phyloP scores from a whole-genome alignment of 2,797 vertebrate species.

The Sebastes variabilis region DNA sequence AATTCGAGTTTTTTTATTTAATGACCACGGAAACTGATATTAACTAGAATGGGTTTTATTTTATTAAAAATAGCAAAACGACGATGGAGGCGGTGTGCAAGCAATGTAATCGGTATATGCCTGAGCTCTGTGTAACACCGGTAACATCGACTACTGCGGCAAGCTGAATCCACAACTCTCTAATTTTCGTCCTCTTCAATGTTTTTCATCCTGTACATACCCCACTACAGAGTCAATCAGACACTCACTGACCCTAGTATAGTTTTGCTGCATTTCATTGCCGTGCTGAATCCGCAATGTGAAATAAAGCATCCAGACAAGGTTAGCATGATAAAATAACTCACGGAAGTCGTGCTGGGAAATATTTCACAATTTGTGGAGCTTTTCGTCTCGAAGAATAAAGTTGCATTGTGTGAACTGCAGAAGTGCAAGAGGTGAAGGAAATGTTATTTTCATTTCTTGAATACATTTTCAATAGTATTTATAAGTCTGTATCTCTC shows the following conservation, averaged over 20 bases:
- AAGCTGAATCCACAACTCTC: neutral
- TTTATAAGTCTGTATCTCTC: neutral
- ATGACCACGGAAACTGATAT: too few relatives aligned
- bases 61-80: neutral
- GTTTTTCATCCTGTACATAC: neutral
- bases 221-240: neutral
- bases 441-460: neutral
- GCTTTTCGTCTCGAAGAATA: conserved; percentile 10
- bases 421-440: conserved; percentile 23
- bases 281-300: conserved; percentile 32
- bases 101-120: neutral
- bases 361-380: conserved; percentile 40
- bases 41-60: too few relatives aligned
- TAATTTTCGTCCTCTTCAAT: neutral
- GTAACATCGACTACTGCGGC: neutral
- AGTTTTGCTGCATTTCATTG: conserved; percentile 22
- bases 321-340: conserved; percentile 45
- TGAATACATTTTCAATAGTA: neutral
- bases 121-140: neutral
- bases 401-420: conserved; percentile 12
- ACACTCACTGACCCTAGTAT: neutral
- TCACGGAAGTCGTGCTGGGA: neutral
- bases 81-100: neutral
- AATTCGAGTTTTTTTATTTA: neutral
- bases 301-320: conserved; percentile 44